phyloP scores from a whole-genome alignment of 2,888 invertebrate species.

The Rutpela maculata region DNA sequence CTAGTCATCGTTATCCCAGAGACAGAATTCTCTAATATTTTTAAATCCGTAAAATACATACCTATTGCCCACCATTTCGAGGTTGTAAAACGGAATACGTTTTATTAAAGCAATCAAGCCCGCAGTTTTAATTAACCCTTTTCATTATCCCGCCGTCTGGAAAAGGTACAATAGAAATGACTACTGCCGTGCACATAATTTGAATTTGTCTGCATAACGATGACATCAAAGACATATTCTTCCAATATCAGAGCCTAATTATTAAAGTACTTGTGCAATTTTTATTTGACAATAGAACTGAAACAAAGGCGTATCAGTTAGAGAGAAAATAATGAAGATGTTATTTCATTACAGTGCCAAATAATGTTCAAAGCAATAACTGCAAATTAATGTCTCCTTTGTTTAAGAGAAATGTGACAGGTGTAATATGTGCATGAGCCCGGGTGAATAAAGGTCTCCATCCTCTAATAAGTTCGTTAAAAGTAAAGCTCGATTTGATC shows the following conservation, averaged over 20 bases:
- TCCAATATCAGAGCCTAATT: conserved; percentile 12
- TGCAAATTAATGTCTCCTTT: background rate
- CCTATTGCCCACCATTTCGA: background rate
- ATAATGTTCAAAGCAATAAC: background rate
- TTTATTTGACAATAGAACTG: background rate
- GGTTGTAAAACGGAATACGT: background rate
- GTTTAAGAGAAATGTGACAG: too few species aligned
- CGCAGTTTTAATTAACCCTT: conserved; percentile 19
- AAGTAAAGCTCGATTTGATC: too few species aligned
- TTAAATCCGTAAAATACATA: background rate
- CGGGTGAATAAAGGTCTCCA: too few species aligned
- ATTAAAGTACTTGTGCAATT: conserved; percentile 9
- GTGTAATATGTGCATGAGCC: too few species aligned
- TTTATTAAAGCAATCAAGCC: conserved; percentile 12
- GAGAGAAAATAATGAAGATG: background rate
- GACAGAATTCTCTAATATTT: background rate
- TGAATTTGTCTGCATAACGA: conserved; percentile 10
- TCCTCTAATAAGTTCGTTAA: too few species aligned
- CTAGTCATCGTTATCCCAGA: background rate
- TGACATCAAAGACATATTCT: conserved; percentile 13
- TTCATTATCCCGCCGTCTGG: conserved; percentile 4
- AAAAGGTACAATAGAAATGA: conserved; percentile 2
- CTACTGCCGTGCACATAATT: background rate
- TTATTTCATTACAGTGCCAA: background rate
- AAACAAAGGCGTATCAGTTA: background rate